phyloP scores from a whole-genome alignment of 1,140 invertebrate species.

The Brachionus rotundiformis region DNA sequence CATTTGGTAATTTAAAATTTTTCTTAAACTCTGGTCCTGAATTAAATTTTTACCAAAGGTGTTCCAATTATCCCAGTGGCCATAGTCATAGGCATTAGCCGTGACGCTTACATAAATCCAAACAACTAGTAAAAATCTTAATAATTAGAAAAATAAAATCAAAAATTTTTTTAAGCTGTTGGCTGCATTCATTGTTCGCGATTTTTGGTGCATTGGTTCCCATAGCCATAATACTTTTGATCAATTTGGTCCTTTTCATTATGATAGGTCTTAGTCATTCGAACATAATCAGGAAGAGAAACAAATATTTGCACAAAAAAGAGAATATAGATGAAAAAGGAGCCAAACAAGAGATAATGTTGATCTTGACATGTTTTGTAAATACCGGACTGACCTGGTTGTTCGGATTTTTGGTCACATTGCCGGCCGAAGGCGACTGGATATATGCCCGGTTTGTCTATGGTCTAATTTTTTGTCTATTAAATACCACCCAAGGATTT shows the following conservation, averaged over 20 bases:
- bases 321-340: constrained; percentile 15
- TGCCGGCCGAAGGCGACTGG: constrained; percentile 14
- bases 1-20: neutral
- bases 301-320: constrained; percentile 28
- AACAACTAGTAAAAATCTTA: constrained; percentile 14
- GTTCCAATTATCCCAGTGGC: neutral
- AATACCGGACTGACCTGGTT: constrained; percentile 28
- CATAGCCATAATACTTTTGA: constrained; percentile 15
- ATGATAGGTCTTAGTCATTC: constrained; percentile 8
- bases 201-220: neutral
- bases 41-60: neutral
- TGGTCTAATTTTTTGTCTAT: constrained; percentile 7
- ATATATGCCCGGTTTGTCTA: constrained; percentile 24
- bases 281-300: neutral
- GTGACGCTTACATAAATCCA: constrained; percentile 12
- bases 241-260: neutral
- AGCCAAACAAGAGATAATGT: constrained; percentile 10
- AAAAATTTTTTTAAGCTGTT: constrained; percentile 17
- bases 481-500: constrained; percentile 43
- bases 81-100: neutral
- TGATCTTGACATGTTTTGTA: constrained; percentile 26
- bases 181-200: constrained; percentile 1
- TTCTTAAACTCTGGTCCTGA: neutral
- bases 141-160: neutral
- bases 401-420: constrained; percentile 20